Conservation (phyloP, 2,888 invertebrate genomes). For the Athetis lepigone region DNA sequence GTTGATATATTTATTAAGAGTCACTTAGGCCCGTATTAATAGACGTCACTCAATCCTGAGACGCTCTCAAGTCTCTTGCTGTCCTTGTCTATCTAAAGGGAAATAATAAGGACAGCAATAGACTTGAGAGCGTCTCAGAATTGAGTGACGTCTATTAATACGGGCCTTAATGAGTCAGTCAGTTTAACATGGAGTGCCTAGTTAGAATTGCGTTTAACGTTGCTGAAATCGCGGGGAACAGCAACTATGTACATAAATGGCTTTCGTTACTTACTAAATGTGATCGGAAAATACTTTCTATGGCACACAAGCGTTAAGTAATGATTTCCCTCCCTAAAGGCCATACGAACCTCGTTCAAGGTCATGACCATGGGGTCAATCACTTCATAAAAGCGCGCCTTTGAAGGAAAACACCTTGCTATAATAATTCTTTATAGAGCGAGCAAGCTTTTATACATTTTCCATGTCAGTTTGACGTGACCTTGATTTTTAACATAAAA, state of each 20-base stretch:
- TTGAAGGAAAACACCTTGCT: constrained; percentile 35
- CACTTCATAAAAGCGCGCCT: constrained; percentile 22
- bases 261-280: constrained; percentile 16
- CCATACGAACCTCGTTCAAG: constrained; percentile 35
- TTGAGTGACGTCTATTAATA: too few relatives aligned
- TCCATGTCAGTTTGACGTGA: constrained; percentile 31
- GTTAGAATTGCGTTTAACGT: too few relatives aligned
- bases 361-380: constrained; percentile 46
- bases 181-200: too few relatives aligned
- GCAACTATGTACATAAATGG: background rate
- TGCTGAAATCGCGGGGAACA: too few relatives aligned
- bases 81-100: too few relatives aligned
- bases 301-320: constrained; percentile 35
- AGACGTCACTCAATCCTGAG: too few relatives aligned
- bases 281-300: constrained; percentile 32
- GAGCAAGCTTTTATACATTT: constrained; percentile 30
- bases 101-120: too few relatives aligned
- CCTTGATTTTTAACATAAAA: constrained; percentile 30
- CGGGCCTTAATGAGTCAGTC: too few relatives aligned
- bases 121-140: too few relatives aligned
- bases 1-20: too few relatives aligned
- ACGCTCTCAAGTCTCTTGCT: too few relatives aligned
- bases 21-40: too few relatives aligned
- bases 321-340: constrained; percentile 43
- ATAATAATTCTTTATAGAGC: constrained; percentile 22